Base-by-base conservation (phyloP, 2,113 vertebrate species). In the Sylvilagus bachmani region DNA sequence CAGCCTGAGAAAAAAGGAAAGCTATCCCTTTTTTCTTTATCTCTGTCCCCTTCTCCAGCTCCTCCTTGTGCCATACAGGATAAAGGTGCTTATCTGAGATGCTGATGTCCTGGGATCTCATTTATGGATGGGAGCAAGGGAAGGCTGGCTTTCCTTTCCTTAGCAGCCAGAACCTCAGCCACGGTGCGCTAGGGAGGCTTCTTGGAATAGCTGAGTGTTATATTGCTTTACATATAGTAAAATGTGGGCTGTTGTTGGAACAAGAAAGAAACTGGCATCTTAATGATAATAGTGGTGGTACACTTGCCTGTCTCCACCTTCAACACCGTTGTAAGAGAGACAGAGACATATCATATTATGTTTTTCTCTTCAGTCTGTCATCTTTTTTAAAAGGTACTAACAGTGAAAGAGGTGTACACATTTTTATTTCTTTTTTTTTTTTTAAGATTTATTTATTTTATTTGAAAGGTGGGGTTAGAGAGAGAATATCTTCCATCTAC, bases 321-420 rank as follows among this genome's bases (percentile, higher is more conserved):
- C 29, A 77, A 3, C 24, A n/a, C 69, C 27, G 25, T 87, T 75
- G 24, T 64, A 78, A 51, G 22, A 69, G 6, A 33, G 80, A 38
- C 61, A 80, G 16, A 77, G 33, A 64, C 12, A 49, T 12, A 38
- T 5, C 53, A 1, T 22, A n/a, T 64, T 21, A 24, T 44, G 62
- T 16, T 14, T 86, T 82, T 7, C 38, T 82, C 58, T 81, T 81
- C 3, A 44, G 2, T 67, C 36, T 71, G 71, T 86, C 38, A 62
- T 75, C 67, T 64, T 62, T n/a, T 29, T 66, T 67, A 58, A 75
- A 33, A 82, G 49, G 33, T 27, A 27, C 29, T 62, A 55, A 29
- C 44, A 81, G 10, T 58, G 17, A 94, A 92, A 95, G 31, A 75
- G 67, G 93, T 80, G 31, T 31, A 21, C 64, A 61, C 22, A 49